Conservation (phyloP, 2,888 invertebrate genomes). For the Merodon equestris region DNA sequence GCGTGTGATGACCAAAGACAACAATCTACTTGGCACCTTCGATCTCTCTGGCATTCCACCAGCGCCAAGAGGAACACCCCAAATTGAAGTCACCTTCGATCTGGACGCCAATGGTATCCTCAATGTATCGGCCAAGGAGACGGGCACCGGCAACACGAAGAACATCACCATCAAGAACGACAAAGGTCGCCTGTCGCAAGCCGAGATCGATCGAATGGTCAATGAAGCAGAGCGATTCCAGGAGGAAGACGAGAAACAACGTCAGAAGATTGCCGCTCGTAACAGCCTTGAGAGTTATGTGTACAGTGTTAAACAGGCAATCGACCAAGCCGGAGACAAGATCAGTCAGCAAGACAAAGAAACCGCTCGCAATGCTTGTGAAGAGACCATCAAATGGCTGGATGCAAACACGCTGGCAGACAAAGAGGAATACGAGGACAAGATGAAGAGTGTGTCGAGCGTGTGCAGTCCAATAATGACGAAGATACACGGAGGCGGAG, state of each 20-base stretch:
- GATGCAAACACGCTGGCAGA: slow-evolving; percentile 87
- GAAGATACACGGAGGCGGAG: slow-evolving; percentile 65
- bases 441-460: slow-evolving; percentile 71
- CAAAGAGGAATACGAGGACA: slow-evolving; percentile 84
- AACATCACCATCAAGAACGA: slow-evolving; percentile 90
- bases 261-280: slow-evolving; percentile 83
- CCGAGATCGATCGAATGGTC: slow-evolving; percentile 88
- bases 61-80: slow-evolving; percentile 90
- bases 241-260: slow-evolving; percentile 84
- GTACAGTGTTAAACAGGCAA: slow-evolving; percentile 84
- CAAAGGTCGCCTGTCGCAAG: slow-evolving; percentile 86
- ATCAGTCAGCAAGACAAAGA: slow-evolving; percentile 84
- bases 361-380: slow-evolving; percentile 82
- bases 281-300: slow-evolving; percentile 85
- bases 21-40: slow-evolving; percentile 95
- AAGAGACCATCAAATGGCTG: slow-evolving; percentile 84
- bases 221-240: slow-evolving; percentile 85
- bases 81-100: slow-evolving; percentile 88
- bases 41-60: slow-evolving; percentile 96
- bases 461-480: slow-evolving; percentile 75
- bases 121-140: slow-evolving; percentile 87
- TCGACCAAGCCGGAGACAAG: slow-evolving; percentile 82
- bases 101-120: slow-evolving; percentile 96
- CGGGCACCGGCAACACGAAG: slow-evolving; percentile 83
- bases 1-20: slow-evolving; percentile 93